Conservation (phyloP, 2,888 invertebrate species). For the Drosophila parthenogenetica region DNA sequence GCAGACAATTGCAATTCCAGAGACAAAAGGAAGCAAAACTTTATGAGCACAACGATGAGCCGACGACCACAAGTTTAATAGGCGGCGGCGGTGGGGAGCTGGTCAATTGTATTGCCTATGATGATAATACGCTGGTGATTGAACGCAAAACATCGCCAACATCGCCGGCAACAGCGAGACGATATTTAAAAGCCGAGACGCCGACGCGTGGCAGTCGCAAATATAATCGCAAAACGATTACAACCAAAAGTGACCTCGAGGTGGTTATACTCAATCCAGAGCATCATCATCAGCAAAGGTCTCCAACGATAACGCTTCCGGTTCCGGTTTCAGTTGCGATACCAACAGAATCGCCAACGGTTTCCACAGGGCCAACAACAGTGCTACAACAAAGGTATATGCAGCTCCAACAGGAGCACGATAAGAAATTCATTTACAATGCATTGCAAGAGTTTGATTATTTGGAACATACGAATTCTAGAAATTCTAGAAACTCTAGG, state of each 20-base stretch:
- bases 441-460: conserved; percentile 74
- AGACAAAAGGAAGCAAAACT: conserved; percentile 65
- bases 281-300: conserved; percentile 69
- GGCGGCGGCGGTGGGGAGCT: conserved; percentile 71
- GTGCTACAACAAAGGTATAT: conserved; percentile 77
- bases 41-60: conserved; percentile 67
- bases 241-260: conserved; percentile 62
- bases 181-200: conserved; percentile 67
- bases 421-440: conserved; percentile 75
- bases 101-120: conserved; percentile 73
- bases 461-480: conserved; percentile 68
- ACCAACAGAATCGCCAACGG: conserved; percentile 15
- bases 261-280: conserved; percentile 63
- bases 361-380: conserved; percentile 46
- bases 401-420: conserved; percentile 75
- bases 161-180: conserved; percentile 62
- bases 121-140: conserved; percentile 70
- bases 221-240: conserved; percentile 66
- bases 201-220: conserved; percentile 68
- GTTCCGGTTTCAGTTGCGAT: conserved; percentile 27
- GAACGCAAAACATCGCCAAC: conserved; percentile 71
- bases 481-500: conserved; percentile 61
- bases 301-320: conserved; percentile 71
- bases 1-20: conserved; percentile 70
- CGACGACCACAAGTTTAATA: conserved; percentile 30